Evolutionary conservation across 1,140 invertebrate species (phyloP).

Genomic region (Drosophila neocordata): DNA sequence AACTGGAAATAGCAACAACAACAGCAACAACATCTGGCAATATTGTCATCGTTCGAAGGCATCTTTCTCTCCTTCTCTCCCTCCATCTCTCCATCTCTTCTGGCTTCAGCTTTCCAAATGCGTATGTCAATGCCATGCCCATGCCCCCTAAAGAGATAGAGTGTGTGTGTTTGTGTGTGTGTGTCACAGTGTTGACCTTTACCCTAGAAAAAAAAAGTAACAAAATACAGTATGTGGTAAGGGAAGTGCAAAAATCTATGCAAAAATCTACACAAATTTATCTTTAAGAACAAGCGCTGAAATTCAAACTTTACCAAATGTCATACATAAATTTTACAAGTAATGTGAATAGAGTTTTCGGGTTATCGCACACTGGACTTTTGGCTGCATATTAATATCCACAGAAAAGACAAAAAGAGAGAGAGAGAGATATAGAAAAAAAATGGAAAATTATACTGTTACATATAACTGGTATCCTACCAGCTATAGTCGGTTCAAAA

Average conservation of each 20-base stretch:
- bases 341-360: conserved; percentile 29
- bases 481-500: too few species aligned
- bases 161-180: conserved; percentile 27
- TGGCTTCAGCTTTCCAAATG: conserved; percentile 68
- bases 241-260: conserved; percentile 62
- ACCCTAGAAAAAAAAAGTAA: conserved; percentile 55
- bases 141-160: neutral
- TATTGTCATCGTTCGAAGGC: neutral
- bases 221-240: conserved; percentile 18
- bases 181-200: conserved; percentile 65
- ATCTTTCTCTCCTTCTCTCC: neutral
- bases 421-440: too few species aligned
- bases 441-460: too few species aligned
- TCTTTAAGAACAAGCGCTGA: conserved; percentile 57
- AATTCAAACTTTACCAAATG: conserved; percentile 39
- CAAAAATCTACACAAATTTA: conserved; percentile 70
- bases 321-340: conserved; percentile 12
- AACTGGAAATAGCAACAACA: conserved; percentile 21
- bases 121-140: conserved; percentile 44
- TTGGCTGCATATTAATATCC: conserved; percentile 13
- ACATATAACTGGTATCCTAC: too few species aligned
- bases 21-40: conserved; percentile 25
- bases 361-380: conserved; percentile 15
- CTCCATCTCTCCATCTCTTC: neutral
- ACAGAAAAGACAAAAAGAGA: too few species aligned